Evolutionary conservation across 2,113 vertebrate genomes (phyloP).

Genomic region (Ptilonorhynchus violaceus): DNA sequence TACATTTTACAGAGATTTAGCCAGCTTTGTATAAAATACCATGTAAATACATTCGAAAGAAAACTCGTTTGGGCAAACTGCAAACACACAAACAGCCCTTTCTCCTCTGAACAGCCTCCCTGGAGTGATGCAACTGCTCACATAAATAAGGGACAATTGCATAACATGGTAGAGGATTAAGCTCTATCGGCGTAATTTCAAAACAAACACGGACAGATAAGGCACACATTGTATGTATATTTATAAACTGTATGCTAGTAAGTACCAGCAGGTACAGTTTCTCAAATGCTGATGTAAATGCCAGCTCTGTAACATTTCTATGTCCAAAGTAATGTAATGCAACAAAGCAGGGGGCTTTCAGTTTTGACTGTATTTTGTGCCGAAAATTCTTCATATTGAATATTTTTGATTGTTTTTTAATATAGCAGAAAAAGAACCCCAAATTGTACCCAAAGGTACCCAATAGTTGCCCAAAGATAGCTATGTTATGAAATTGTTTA

Average conservation of each 20-base stretch:
- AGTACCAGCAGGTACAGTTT: neutral
- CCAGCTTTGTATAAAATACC: neutral
- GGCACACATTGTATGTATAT: neutral
- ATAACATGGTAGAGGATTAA: neutral
- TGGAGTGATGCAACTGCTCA: neutral
- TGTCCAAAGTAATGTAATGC: neutral
- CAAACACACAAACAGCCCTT: neutral
- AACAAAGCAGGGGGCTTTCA: neutral
- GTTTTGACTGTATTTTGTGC: neutral
- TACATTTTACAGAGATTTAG: constrained; percentile 12
- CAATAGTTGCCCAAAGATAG: neutral
- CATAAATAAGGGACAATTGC: neutral
- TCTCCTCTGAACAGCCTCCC: neutral
- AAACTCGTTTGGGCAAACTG: neutral
- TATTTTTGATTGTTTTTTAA: neutral
- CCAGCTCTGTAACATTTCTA: neutral
- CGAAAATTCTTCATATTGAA: neutral
- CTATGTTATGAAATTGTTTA: neutral
- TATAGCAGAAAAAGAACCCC: neutral
- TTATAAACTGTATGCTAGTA: neutral
- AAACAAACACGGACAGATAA: neutral
- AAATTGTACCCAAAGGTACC: neutral
- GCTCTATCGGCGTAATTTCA: neutral
- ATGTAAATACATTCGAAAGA: constrained; percentile 41
- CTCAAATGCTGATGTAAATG: neutral